phyloP scores from a whole-genome alignment of 2,113 vertebrate species.

The Orcinus orca region DNA sequence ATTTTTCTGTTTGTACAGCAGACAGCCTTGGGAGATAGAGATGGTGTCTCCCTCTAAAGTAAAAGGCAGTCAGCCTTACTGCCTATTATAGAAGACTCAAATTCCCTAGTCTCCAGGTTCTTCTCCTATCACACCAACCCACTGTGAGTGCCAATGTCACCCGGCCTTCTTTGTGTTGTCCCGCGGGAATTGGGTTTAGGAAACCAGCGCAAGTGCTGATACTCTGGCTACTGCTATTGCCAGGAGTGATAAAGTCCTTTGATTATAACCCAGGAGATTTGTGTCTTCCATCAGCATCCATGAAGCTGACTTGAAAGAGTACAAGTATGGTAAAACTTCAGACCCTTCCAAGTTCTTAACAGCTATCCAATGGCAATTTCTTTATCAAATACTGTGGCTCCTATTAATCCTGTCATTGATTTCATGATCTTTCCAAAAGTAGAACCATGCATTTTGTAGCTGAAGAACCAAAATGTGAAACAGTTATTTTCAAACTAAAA shows the following conservation, averaged over 20 bases:
- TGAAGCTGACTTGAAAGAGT: neutral
- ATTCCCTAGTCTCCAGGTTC: neutral
- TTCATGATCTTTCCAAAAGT: neutral
- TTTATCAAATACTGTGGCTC: neutral
- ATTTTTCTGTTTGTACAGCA: neutral
- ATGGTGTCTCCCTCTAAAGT: neutral
- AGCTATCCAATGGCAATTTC: neutral
- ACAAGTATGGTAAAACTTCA: neutral
- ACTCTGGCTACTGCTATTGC: neutral
- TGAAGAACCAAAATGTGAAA: neutral
- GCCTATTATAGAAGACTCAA: neutral
- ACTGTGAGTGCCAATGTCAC: neutral
- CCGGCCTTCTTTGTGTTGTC: neutral
- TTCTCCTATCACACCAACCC: neutral
- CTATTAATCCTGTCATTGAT: neutral
- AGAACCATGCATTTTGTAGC: neutral
- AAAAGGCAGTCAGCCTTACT: neutral
- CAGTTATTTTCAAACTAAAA: slow-evolving; percentile 16
- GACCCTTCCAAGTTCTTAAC: neutral
- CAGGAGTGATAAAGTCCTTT: neutral
- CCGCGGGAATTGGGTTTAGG: neutral
- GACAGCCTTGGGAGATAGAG: neutral
- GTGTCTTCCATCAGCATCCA: neutral
- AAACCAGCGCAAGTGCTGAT: neutral
- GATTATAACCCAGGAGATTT: neutral